Evolutionary conservation across 2,888 invertebrate genomes (phyloP), one percentile per base, ranked within the genome.

Genomic region (Timandra comae): DNA sequence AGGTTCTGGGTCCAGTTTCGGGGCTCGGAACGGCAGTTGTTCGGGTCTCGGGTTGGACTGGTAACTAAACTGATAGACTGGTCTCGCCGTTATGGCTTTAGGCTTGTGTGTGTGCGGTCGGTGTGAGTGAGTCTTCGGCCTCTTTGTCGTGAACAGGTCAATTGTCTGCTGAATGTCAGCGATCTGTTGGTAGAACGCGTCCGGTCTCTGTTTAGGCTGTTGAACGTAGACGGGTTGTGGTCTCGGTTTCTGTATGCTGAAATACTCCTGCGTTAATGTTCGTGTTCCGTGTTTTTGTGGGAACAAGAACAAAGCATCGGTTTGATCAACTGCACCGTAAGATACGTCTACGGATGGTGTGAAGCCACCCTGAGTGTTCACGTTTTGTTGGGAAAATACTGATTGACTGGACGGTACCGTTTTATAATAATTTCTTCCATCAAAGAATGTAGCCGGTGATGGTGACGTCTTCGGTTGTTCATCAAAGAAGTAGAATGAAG

Each of bases 41-140:
- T 86, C 86, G 5, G 77, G 84, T 43, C 84, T 73, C 12, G 68
- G 70, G 6, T 89, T 86, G 0, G 90, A 87, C 59, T 93, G 90
- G 57, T 91, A 93, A 54, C 90, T 91, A 62, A 90, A 93, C 59
- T 93, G 92, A 60, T 92, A 93, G 2, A 80, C 73, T 0, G 92
- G 91, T 56, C 90, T 88, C 1, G 88, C 64, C 30, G 87, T 74
- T 8, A 78, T 71, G 7, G 87, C 72, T 56, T 88, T 88, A 4
- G 86, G 79, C 56, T 88, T 81, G 53, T 76, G 79, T 11, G 63
- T 53, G 36, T 78, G 71, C 10, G 67, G 66, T 41, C 79, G 66
- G 35, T 74, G 73, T 7, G 74, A 66, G 37, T 87, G 74, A 3
- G 77, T 46, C 39, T 88, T 86, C 8, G 90, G 90, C 30, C 87